Conservation (phyloP, 2,797 vertebrate species). For the Mastacembelus armatus region DNA sequence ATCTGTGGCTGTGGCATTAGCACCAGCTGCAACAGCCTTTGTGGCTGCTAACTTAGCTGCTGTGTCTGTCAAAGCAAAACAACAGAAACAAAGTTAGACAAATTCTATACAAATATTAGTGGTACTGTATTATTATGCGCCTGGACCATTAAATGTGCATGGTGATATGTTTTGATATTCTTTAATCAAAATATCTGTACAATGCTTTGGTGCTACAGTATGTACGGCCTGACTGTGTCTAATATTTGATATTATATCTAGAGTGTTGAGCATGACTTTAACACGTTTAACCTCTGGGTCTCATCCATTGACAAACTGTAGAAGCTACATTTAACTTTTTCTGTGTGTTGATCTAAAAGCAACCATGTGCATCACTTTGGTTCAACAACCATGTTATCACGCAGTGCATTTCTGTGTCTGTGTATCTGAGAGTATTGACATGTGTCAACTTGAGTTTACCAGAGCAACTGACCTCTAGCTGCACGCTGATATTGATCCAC, state of each 20-base stretch:
- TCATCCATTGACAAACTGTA: constrained; percentile 5
- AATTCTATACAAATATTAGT: neutral
- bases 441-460: constrained; percentile 67
- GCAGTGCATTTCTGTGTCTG: constrained; percentile 17
- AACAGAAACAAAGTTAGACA: constrained; percentile 1
- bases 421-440: constrained; percentile 52
- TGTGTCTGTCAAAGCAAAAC: constrained; percentile 83
- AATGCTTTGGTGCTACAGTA: no score
- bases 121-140: neutral
- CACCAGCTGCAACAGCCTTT: constrained; percentile 90
- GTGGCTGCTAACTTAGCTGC: constrained; percentile 87
- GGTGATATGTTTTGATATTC: neutral
- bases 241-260: no score
- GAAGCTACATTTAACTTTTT: constrained; percentile 4
- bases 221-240: no score
- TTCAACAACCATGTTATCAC: constrained; percentile 15
- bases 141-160: neutral
- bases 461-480: constrained; percentile 61
- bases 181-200: no score
- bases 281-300: constrained; percentile 24
- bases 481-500: constrained; percentile 60
- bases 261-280: constrained; percentile 10
- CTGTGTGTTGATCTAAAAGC: constrained; percentile 12
- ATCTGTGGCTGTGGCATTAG: constrained; percentile 89
- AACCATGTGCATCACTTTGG: neutral